phyloP scores from a whole-genome alignment of 2,113 vertebrate species.

The Catagonus wagneri region DNA sequence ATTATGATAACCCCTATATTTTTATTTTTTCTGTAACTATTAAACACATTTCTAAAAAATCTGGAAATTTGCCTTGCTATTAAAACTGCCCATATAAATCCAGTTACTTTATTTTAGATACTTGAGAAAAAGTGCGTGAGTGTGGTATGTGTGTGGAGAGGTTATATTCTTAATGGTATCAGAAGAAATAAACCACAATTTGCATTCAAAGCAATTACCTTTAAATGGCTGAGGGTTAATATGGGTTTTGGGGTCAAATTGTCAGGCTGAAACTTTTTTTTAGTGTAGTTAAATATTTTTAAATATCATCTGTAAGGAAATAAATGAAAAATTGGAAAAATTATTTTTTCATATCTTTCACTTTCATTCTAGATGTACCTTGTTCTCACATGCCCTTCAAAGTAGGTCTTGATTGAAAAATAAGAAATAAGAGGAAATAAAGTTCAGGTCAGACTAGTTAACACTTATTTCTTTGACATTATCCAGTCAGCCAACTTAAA shows the following conservation, averaged over 20 bases:
- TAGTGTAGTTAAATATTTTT: neutral
- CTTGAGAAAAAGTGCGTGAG: neutral
- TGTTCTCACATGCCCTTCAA: slow-evolving; percentile 34
- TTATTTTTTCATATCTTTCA: neutral
- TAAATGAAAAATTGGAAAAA: slow-evolving; percentile 36
- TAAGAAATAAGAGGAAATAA: neutral
- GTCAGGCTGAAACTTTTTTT: neutral
- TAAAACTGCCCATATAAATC: neutral
- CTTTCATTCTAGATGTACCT: neutral
- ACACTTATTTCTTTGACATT: slow-evolving; percentile 27
- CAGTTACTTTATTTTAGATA: neutral
- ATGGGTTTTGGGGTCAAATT: neutral
- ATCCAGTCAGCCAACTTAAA: neutral
- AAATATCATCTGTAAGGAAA: slow-evolving; percentile 47
- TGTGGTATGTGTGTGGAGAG: neutral
- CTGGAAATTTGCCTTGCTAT: neutral
- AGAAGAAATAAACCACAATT: neutral
- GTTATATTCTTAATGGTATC: neutral
- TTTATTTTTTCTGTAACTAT: neutral
- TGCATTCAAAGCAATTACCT: neutral
- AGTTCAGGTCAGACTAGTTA: slow-evolving; percentile 27
- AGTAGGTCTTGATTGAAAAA: neutral
- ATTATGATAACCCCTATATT: neutral
- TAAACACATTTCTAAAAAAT: neutral
- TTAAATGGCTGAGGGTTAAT: neutral